Evolutionary conservation across 2,113 vertebrate species (phyloP).

Genomic region (Ammodytes marinus): DNA sequence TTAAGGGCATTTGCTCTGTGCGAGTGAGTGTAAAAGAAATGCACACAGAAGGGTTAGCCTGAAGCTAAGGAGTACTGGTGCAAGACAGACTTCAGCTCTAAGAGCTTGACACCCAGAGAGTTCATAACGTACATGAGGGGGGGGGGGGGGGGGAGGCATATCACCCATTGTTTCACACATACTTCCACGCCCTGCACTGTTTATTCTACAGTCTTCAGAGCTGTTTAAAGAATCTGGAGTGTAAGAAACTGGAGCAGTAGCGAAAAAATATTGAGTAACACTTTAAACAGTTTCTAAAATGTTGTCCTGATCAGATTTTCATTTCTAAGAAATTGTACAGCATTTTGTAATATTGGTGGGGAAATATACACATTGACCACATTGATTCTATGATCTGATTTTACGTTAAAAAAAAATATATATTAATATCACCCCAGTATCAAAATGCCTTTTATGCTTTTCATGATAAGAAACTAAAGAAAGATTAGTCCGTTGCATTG

Average conservation of each 20-base stretch:
- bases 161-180: constrained; percentile 24
- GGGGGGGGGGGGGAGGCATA: neutral
- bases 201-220: constrained; percentile 4
- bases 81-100: constrained; percentile 38
- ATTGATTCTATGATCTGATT: too few relatives aligned
- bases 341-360: neutral
- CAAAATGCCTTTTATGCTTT: neutral
- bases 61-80: constrained; percentile 50
- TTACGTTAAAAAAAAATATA: neutral
- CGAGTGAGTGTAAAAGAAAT: constrained; percentile 71
- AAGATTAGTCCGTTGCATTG: neutral
- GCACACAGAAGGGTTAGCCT: constrained; percentile 59
- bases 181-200: constrained; percentile 18
- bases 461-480: neutral
- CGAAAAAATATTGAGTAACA: neutral
- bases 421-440: neutral
- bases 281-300: neutral
- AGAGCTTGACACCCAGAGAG: constrained; percentile 25
- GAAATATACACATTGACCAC: neutral
- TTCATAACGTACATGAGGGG: constrained; percentile 24
- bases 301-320: constrained; percentile 1
- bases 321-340: neutral
- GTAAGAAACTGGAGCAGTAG: constrained; percentile 9
- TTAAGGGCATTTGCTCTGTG: constrained; percentile 80
- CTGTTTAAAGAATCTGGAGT: constrained; percentile 5